Base-by-base conservation (phyloP, 2,113 vertebrate genomes). In the Hyperoodon ampullatus region DNA sequence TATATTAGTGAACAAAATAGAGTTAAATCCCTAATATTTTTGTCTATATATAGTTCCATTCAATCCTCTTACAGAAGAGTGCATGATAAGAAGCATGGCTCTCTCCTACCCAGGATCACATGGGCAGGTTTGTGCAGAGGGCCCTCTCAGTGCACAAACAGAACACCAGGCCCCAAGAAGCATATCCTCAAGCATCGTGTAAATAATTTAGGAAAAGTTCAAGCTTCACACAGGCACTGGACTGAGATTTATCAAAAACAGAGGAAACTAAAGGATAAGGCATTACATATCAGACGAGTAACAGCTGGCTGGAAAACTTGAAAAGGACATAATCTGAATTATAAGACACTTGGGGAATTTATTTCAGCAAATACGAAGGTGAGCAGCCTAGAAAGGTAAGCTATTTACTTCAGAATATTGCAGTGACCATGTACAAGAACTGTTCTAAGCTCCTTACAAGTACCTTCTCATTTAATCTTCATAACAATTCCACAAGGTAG, bases 261-360 rank as follows among this genome's bases (percentile, higher is more conserved):
- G 3, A 30, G 26, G 19, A 84, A 42, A 42, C 0, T 16, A 30
- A 85, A 95, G 61, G 80, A 65, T 47, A 83, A 82, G 35, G n/a
- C 50, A 65, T 81, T 93, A 82, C 71, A 35, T 60, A 78, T 81
- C 80, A 84, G 70, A 82, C 35, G 23, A 26, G 77, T 14, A 86
- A 95, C 11, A 84, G 65, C 68, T 66, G 81, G 82, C 87, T 81
- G 13, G 33, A 65, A 58, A 71, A 60, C 8, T 4, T 47, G 85
- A 92, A 94, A 92, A 80, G 82, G 61, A 93, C 42, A 23, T 85
- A 50, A 53, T 93, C 58, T 81, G 39, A 94, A 44, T 55, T 81
- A 72, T 26, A 63, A 42, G 80, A 63, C 33, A 65, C 58, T 65
- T n/a, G 33, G 63, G 42, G 50, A 28, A 11, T 33, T 39, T 23